phyloP scores from a whole-genome alignment of 92 coral and sea anemone species.

The Zoanthus solanderi region DNA sequence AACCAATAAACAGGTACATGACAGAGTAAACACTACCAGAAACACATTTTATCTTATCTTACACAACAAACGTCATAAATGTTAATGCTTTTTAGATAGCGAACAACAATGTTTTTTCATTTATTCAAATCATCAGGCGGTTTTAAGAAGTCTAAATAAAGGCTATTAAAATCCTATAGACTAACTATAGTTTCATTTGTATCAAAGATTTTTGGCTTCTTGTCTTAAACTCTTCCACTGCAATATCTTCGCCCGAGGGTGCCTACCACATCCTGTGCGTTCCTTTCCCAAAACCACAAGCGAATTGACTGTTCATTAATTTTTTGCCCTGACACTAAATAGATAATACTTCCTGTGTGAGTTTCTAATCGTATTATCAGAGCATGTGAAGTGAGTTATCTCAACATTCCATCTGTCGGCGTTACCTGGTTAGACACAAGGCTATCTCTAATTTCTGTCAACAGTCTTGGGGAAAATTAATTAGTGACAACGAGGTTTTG shows the following conservation, averaged over 20 bases:
- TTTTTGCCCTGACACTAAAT: conserved; percentile 47
- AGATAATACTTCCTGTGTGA: conserved; percentile 50
- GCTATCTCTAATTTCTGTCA: conserved; percentile 34
- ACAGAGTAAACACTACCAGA: background rate
- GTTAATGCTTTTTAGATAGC: background rate
- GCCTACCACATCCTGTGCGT: conserved; percentile 29
- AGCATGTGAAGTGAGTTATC: conserved; percentile 41
- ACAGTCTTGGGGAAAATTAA: conserved; percentile 46
- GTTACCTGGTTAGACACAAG: conserved; percentile 27
- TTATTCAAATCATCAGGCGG: background rate
- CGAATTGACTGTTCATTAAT: conserved; percentile 41
- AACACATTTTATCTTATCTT: conserved; percentile 24
- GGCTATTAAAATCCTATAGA: background rate
- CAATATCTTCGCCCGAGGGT: conserved; percentile 3
- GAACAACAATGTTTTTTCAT: background rate
- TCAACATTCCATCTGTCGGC: conserved; percentile 53
- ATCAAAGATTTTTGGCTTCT: background rate
- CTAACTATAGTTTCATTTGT: background rate
- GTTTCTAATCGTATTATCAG: conserved; percentile 44
- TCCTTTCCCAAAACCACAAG: background rate
- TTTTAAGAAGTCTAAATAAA: background rate
- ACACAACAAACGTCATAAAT: background rate
- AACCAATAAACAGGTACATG: conserved; percentile 1
- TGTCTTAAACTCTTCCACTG: background rate
- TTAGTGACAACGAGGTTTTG: conserved; percentile 43